These are phyloP conservation scores for Athetis lepigone DNA, from an alignment of 2,888 invertebrate genomes.

Conservation along the genomic window DNA sequence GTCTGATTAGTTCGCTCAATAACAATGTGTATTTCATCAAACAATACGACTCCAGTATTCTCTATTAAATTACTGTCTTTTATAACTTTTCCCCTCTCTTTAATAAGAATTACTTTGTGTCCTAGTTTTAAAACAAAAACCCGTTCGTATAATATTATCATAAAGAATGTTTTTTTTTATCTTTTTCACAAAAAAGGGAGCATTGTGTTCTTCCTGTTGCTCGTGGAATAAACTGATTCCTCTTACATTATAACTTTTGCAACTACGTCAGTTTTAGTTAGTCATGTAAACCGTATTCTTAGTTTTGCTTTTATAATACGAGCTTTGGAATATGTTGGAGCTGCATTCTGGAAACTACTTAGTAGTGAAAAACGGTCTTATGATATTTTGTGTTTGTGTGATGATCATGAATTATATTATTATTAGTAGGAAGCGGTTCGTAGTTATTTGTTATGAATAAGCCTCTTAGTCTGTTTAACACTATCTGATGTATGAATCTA, in stretches of 20 bases:
- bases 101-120: constrained; percentile 37
- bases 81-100: constrained; percentile 36
- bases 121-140: constrained; percentile 30
- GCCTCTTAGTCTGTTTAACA: not conserved
- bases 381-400: constrained; percentile 10
- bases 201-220: constrained; percentile 49
- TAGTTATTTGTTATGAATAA: not conserved
- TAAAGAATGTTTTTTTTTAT: constrained; percentile 32
- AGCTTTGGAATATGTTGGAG: constrained; percentile 27
- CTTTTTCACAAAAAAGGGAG: constrained; percentile 9
- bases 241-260: constrained; percentile 58
- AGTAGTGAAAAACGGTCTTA: constrained; percentile 16
- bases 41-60: constrained; percentile 9
- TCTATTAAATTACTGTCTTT: constrained; percentile 18
- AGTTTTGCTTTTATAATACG: constrained; percentile 47
- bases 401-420: not conserved
- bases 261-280: constrained; percentile 56
- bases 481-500: no score
- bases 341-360: constrained; percentile 31
- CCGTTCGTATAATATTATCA: constrained; percentile 39
- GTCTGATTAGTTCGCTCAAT: constrained; percentile 15
- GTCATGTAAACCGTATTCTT: constrained; percentile 54
- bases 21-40: constrained; percentile 20
- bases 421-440: not conserved
- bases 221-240: constrained; percentile 51